A percentile compares a stretch with the other conserved stretches of the same genome.
Conservation (phyloP, 2,797 vertebrate species). For the Odontamblyopus lacepedii region DNA sequence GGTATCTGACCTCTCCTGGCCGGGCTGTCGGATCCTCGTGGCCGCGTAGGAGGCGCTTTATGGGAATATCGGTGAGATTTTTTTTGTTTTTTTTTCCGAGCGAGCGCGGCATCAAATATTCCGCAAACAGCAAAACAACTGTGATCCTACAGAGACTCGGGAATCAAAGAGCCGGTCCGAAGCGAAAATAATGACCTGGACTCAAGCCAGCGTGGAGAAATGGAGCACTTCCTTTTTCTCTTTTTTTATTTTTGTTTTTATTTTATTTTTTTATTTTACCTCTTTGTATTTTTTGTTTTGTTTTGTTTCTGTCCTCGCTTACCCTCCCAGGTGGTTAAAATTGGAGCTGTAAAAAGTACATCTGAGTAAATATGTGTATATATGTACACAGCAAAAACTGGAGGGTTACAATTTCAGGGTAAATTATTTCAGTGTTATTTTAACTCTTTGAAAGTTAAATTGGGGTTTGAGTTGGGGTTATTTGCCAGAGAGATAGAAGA, state of each 20-base stretch:
- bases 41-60: slow-evolving; percentile 34
- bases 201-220: slow-evolving; percentile 9
- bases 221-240: neutral
- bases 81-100: slow-evolving; percentile 1
- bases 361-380: neutral
- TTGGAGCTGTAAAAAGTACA: neutral
- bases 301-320: neutral
- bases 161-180: slow-evolving; percentile 28
- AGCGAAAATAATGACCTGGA: slow-evolving; percentile 47
- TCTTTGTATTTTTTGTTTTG: neutral
- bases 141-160: slow-evolving; percentile 24
- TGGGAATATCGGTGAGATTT: slow-evolving; percentile 15
- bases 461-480: too few relatives aligned
- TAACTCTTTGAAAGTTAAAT: too few relatives aligned
- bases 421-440: too few relatives aligned
- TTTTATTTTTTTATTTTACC: neutral
- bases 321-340: slow-evolving; percentile 26
- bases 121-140: slow-evolving; percentile 23
- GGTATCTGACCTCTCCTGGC: slow-evolving; percentile 44
- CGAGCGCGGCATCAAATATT: neutral
- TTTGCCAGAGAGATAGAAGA: too few relatives aligned
- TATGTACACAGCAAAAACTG: too few relatives aligned
- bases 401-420: too few relatives aligned
- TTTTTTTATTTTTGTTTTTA: neutral
- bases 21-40: slow-evolving; percentile 33